Evolutionary conservation across 2,113 vertebrate species (phyloP), one percentile per base, ranked within the genome.

Genomic region (Penelope pileata): DNA sequence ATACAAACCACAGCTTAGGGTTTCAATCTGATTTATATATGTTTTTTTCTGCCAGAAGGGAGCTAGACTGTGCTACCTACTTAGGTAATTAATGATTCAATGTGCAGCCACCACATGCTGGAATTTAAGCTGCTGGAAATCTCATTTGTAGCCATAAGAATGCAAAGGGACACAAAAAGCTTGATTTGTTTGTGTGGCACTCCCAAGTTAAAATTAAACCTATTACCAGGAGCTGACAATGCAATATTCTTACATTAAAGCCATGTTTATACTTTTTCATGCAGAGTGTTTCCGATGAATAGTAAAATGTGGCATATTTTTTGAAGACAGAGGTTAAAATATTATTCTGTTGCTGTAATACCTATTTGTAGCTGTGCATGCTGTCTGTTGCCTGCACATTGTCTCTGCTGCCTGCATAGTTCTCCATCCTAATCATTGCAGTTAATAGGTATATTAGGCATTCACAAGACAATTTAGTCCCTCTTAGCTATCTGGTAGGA

Each of bases 31-130:
- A 81, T 94, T 91, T 98, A 36, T 60, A 16, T 88, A 34, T 24
- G 73, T 45, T 16, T 74, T 81, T 90, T 58, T 4, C 54, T 53
- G 79, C 59, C 85, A 96, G 90, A 96, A 97, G 59, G 79, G 80
- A 93, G 91, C 86, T 93, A 97, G 92, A 72, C 90, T 77, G 62
- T 73, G 60, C 77, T 96, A 96, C 91, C 88, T 91, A 94, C 92
- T 91, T 92, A 97, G 70, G 77, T 98, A 97, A 97, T 98, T 97
- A 97, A 97, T 95, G 97, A 97, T 97, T 97, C 97, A 92, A 93
- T 73, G 86, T 96, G 87, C 93, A 97, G 89, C 84, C 81, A 94
- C 91, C 91, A 75, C 84, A 95, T 83, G 83, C 85, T 95, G 87
- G 96, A 97, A 95, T 92, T 88, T 93, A 95, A 94, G 59, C 68